Evolutionary conservation across 1,140 invertebrate species (phyloP), one percentile per base, ranked within the genome.

Genomic region (Ceratina calcarata): DNA sequence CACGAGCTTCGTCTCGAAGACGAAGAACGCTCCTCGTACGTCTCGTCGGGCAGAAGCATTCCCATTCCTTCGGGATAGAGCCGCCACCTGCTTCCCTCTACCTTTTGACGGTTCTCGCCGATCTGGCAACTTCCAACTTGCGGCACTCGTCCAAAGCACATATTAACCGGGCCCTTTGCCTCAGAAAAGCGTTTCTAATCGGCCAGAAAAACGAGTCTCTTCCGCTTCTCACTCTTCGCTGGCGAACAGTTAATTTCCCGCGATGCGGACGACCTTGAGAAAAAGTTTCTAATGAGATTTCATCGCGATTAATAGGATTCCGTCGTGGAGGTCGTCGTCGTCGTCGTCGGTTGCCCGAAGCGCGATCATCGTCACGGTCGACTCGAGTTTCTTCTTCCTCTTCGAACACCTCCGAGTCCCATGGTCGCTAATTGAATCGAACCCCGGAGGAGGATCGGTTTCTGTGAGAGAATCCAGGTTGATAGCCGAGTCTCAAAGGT

Each of bases 1-100:
- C 76, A 88, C 16, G 73, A 86, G 58, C 83, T 85, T 16, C 68
- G 73, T 20, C 79, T 86, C 57, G 85, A 89, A 37, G 86, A 86
- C 51, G 88, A 87, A 70, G 85, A 87, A 62, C 91, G 90, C 84
- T 94, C 92, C 91, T 95, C 95, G 93, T 95, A 95, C 78, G 94
- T 95, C 91, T 95, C 94, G 91, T 95, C 95, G 65, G 95, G 95
- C 90, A 95, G 92, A 87, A 95, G 91, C 95, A 95, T 95, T 80
- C 89, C 91, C 91, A 90, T 92, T 82, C 80, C 82, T 70, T 32
- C 78, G 24, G 58, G 64, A 53, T 66, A 83, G 71, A 58, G 61
- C 53, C 71, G 61, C 18, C 65, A 49, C 51, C 45, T 76, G 57
- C 73, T 27, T 60, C 80, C 85, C 66, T 86, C 80, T 82, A 77